Evolutionary conservation across 2,113 vertebrate species (phyloP), one percentile per base, ranked within the genome.

Genomic region (Prietella phreatophila): DNA sequence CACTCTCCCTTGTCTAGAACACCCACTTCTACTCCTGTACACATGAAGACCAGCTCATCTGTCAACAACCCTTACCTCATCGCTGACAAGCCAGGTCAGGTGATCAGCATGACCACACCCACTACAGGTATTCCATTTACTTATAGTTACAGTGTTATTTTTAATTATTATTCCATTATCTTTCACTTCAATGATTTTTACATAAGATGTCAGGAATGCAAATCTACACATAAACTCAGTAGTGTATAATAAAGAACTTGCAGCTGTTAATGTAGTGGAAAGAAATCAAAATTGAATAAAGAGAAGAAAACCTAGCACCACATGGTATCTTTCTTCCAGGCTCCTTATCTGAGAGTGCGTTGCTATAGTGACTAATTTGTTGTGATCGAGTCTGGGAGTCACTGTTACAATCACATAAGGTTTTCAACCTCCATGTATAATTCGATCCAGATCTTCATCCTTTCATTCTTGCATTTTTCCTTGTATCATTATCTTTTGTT

Each of bases 1-100:
- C 97, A 97, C 91, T 99, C 97, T 92, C 98, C 98, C 4, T 95
- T 99, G 91, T 97, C 98, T 93, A 96, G 96, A 89, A 98, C 97
- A 50, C 96, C 97, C 88, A 95, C 96, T 88, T 97, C 97, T 90
- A 97, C 97, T 86, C 97, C 98, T 56, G 95, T 96, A 89, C 97
- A 97, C 91, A 95, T 96, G 96, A 99, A 99, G 94, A 96, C 96
- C 93, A 94, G 95, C 89, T 91, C 96, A 84, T 97, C 97, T 65
- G 95, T 95, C 80, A 98, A 91, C 93, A 98, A 96, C 85, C 96
- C 97, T 0, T 98, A 97, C 73, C 91, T 97, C 92, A 96, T 97
- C 87, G 94, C 97, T 89, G 97, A 99, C 94, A 99, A 98, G 91
- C 96, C 97, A 42, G 96, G 96, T 90, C 98, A 97, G 91, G 95